These are phyloP conservation scores for Nesometra sesokonis DNA, from an alignment of 35 echinoderm and acorn worm genomes.

Conservation along the genomic window DNA sequence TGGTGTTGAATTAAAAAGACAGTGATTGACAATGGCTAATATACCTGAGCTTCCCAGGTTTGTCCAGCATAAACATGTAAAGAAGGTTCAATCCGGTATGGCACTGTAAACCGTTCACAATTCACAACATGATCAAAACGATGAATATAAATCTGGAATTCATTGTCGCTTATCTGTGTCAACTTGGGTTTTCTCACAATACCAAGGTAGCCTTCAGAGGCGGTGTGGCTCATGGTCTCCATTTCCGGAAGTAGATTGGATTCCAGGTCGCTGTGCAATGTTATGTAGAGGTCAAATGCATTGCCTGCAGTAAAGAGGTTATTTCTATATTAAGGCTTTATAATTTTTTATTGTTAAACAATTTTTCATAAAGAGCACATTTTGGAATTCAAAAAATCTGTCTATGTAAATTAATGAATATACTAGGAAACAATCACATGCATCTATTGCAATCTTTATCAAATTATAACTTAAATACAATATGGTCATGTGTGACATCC, in stretches of 20 bases:
- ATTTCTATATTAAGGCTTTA: too few species aligned
- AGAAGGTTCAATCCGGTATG: conserved; percentile 26
- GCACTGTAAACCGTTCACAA: conserved; percentile 58
- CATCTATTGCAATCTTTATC: too few species aligned
- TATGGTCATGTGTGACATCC: too few species aligned
- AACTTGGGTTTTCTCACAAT: conserved; percentile 19
- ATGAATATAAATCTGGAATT: conserved; percentile 42
- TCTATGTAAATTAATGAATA: too few species aligned
- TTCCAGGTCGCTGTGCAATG: conserved; percentile 26
- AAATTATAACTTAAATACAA: too few species aligned
- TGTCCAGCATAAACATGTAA: conserved; percentile 35
- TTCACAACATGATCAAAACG: conserved; percentile 40
- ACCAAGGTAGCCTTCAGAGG: neutral
- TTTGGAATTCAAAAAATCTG: too few species aligned
- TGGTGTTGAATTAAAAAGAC: too few species aligned
- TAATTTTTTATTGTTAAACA: too few species aligned
- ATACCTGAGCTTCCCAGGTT: conserved; percentile 38
- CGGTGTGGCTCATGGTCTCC: conserved; percentile 48
- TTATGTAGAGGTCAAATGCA: conserved; percentile 68
- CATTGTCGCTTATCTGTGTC: conserved; percentile 20
- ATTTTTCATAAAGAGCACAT: too few species aligned
- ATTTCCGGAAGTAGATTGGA: conserved; percentile 31
- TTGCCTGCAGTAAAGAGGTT: conserved; percentile 29
- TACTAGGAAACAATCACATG: too few species aligned
- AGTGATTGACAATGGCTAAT: too few species aligned